These are phyloP conservation scores for Tridacna crocea DNA, from an alignment of 2,888 invertebrate genomes.

Conservation along the genomic window DNA sequence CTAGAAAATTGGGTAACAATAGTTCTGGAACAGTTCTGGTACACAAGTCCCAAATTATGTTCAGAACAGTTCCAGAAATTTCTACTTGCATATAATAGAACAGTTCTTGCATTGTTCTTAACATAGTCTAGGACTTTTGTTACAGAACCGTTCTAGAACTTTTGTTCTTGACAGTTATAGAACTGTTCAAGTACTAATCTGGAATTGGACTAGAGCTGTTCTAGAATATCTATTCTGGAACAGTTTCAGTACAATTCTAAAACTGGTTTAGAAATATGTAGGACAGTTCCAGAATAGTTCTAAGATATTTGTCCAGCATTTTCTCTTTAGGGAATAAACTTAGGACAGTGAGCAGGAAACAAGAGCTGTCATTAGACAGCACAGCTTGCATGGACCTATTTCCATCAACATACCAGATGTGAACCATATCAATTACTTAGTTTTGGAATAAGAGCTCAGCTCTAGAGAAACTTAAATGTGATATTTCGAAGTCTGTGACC, in stretches of 20 bases:
- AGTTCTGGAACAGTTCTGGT: slow-evolving; percentile 20
- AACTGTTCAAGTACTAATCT: too few relatives aligned
- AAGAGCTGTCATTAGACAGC: too few relatives aligned
- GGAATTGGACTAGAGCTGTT: too few relatives aligned
- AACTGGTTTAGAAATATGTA: slow-evolving; percentile 19
- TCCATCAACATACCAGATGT: too few relatives aligned
- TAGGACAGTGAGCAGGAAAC: too few relatives aligned
- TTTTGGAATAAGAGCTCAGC: too few relatives aligned
- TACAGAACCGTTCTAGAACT: slow-evolving; percentile 21
- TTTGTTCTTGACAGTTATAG: slow-evolving; percentile 13
- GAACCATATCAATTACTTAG: too few relatives aligned
- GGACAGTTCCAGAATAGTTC: background rate
- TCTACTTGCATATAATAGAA: slow-evolving; percentile 1
- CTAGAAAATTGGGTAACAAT: background rate
- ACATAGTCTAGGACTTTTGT: slow-evolving; percentile 3
- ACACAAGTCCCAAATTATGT: background rate
- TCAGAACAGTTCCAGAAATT: slow-evolving; percentile 13
- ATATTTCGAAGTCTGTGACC: too few relatives aligned
- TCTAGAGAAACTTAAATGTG: too few relatives aligned
- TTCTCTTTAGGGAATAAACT: too few relatives aligned
- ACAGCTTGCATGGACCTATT: too few relatives aligned
- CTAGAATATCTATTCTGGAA: slow-evolving; percentile 20
- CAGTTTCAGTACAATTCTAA: slow-evolving; percentile 22
- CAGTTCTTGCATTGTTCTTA: slow-evolving; percentile 22
- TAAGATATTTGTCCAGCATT: too few relatives aligned